These are phyloP conservation scores for Epistrophella euchroma DNA, from an alignment of 2,888 invertebrate genomes.

Conservation along the genomic window DNA sequence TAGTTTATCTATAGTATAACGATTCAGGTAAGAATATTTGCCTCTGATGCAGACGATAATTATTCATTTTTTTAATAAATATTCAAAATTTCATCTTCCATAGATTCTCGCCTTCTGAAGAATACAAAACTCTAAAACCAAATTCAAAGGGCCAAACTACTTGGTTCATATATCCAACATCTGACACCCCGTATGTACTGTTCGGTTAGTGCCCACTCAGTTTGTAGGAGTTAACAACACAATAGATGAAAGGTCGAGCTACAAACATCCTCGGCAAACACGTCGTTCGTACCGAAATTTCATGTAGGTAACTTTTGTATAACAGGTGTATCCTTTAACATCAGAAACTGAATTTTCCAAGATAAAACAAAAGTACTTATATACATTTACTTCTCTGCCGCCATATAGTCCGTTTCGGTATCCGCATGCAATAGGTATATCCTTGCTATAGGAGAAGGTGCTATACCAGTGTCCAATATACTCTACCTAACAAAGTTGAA, in stretches of 20 bases:
- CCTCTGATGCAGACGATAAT: background rate
- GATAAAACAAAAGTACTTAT: constrained; percentile 45
- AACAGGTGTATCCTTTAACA: constrained; percentile 71
- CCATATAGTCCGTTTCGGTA: background rate
- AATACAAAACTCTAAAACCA: background rate
- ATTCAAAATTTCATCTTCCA: constrained; percentile 10
- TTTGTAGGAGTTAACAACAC: background rate
- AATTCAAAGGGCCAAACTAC: constrained; percentile 12
- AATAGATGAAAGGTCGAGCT: constrained; percentile 42
- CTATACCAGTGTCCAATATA: background rate
- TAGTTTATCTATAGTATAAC: background rate
- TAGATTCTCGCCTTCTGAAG: background rate
- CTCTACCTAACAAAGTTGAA: background rate
- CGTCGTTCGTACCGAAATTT: constrained; percentile 34
- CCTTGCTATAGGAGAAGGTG: background rate
- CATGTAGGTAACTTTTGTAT: constrained; percentile 44
- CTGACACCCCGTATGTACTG: background rate
- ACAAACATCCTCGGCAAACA: constrained; percentile 21
- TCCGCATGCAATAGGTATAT: constrained; percentile 4
- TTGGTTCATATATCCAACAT: constrained; percentile 18
- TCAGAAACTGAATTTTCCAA: constrained; percentile 60
- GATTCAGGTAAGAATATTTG: background rate
- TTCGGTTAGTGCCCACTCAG: background rate
- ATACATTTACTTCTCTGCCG: constrained; percentile 21
- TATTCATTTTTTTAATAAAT: constrained; percentile 1